A percentile compares a stretch with the other conserved stretches of the same genome.
phyloP scores from a whole-genome alignment of 1,140 invertebrate genomes.

The Riptortus pedestris region DNA sequence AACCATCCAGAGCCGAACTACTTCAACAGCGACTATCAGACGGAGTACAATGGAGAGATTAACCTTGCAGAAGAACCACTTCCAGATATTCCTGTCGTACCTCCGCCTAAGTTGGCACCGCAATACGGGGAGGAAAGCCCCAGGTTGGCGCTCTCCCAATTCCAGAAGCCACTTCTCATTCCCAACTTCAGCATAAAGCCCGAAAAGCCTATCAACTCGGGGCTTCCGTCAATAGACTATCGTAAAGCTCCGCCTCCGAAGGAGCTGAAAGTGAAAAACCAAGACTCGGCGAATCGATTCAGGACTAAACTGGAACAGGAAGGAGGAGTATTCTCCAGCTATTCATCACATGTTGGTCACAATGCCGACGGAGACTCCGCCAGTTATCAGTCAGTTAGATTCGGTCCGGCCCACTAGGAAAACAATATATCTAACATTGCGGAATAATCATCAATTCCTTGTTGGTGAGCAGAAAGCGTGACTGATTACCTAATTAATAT shows the following conservation, averaged over 20 bases:
- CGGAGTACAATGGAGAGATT: neutral
- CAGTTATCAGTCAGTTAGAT: neutral
- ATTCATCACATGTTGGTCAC: slow-evolving; percentile 2
- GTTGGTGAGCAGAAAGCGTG: too few relatives aligned
- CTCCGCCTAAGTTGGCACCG: neutral
- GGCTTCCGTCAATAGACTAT: neutral
- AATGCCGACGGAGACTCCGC: neutral
- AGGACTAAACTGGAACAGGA: neutral
- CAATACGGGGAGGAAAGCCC: neutral
- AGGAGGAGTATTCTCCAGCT: neutral
- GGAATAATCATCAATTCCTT: too few relatives aligned
- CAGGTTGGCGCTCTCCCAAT: neutral
- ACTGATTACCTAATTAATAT: too few relatives aligned
- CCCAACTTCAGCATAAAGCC: neutral
- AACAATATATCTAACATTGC: too few relatives aligned
- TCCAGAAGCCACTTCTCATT: neutral
- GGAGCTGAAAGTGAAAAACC: neutral
- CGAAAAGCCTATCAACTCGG: neutral
- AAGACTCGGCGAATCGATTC: neutral
- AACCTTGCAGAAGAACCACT: neutral
- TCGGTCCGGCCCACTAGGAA: too few relatives aligned
- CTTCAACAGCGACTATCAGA: neutral
- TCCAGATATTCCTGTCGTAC: neutral
- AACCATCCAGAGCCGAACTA: neutral
- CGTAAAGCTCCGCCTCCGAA: neutral